Conservation (phyloP, 1,140 invertebrate genomes). For the Megalopta genalis region DNA sequence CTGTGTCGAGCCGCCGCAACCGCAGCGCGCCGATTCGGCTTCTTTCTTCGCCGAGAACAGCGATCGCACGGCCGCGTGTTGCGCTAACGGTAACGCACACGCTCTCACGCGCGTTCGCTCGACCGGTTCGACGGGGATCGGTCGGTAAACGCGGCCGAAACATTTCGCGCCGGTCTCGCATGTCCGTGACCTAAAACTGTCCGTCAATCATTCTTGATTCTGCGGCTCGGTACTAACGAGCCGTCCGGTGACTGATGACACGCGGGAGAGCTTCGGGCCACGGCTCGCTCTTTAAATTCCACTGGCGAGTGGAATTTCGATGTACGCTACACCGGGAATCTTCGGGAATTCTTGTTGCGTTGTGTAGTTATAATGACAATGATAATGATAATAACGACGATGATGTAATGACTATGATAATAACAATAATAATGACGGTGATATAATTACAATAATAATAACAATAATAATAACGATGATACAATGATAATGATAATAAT, state of each 20-base stretch:
- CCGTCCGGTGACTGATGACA: not conserved
- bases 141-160: slow-evolving; percentile 42
- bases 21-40: not conserved
- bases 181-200: slow-evolving; percentile 73
- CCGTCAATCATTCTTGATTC: slow-evolving; percentile 47
- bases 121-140: slow-evolving; percentile 25
- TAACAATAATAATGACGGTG: too few relatives aligned
- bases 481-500: too few relatives aligned
- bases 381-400: too few relatives aligned
- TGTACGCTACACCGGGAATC: too few relatives aligned
- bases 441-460: too few relatives aligned
- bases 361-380: too few relatives aligned
- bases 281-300: slow-evolving; percentile 25
- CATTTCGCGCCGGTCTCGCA: slow-evolving; percentile 45
- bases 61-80: not conserved
- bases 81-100: slow-evolving; percentile 50
- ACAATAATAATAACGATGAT: too few relatives aligned
- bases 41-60: not conserved
- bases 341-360: too few relatives aligned
- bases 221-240: slow-evolving; percentile 20
- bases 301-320: too few relatives aligned
- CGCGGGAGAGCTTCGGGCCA: not conserved
- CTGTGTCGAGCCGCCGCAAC: too few relatives aligned
- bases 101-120: slow-evolving; percentile 25
- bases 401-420: too few relatives aligned